Evolutionary conservation across 2,113 vertebrate genomes (phyloP).

Genomic region (Strix uralensis): DNA sequence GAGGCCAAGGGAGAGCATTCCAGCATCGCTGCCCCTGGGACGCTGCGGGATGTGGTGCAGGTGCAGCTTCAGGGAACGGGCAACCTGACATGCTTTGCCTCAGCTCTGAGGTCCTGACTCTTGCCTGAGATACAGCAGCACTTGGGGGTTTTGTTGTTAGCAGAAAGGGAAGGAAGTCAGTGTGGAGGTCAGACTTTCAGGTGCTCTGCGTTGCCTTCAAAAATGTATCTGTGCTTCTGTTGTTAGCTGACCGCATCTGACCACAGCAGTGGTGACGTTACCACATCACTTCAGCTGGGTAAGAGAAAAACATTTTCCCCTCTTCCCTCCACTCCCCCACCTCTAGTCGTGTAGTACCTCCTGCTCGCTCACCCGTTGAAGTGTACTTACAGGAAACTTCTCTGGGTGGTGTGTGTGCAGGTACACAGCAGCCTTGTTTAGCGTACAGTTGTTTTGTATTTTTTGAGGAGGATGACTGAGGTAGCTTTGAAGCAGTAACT

Average conservation of each 20-base stretch:
- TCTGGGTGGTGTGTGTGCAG: not conserved
- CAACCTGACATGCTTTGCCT: accelerated
- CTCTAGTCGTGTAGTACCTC: accelerated
- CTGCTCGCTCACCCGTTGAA: accelerated
- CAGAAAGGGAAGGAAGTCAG: not conserved
- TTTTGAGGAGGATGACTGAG: accelerated
- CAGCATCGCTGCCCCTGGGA: not conserved
- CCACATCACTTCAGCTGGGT: not conserved
- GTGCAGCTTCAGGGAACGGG: not conserved
- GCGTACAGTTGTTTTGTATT: accelerated
- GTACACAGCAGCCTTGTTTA: not conserved
- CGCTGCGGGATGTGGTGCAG: accelerated
- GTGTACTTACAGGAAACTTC: not conserved
- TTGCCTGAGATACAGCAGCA: not conserved
- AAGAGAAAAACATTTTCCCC: not conserved
- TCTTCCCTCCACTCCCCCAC: too few species aligned
- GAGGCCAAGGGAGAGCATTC: not conserved
- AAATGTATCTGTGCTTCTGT: too few species aligned
- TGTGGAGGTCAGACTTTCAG: not conserved
- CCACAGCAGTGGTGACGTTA: not conserved
- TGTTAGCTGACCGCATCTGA: not conserved
- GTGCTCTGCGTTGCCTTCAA: not conserved
- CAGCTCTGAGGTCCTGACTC: not conserved
- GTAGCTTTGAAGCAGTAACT: not conserved
- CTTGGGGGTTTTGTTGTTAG: not conserved